These are phyloP conservation scores for Megalonaias nervosa DNA, from an alignment of 1,140 invertebrate species.

Conservation along the genomic window DNA sequence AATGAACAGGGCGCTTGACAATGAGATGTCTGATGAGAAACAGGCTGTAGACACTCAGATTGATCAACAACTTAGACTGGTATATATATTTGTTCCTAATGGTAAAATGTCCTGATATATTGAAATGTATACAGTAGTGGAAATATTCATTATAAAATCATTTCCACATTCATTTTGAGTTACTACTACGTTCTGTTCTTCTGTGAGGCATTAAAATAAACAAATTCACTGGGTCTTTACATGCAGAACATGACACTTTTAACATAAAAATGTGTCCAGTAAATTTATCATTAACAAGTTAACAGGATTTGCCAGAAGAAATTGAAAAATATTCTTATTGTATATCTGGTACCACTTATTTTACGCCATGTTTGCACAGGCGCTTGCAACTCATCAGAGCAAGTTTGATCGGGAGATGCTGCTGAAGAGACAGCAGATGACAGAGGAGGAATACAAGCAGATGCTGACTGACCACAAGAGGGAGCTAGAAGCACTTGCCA, in stretches of 20 bases:
- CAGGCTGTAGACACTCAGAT: slow-evolving; percentile 53
- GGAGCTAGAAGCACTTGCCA: slow-evolving; percentile 56
- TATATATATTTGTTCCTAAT: slow-evolving; percentile 21
- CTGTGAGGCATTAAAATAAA: no score
- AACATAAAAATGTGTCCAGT: no score
- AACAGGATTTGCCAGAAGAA: no score
- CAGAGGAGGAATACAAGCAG: slow-evolving; percentile 60
- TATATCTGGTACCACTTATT: not conserved
- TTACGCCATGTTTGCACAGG: slow-evolving; percentile 37
- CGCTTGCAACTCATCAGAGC: slow-evolving; percentile 55
- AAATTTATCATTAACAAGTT: no score
- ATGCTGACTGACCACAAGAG: slow-evolving; percentile 56
- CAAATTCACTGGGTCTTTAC: no score
- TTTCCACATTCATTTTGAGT: no score
- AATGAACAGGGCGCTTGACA: slow-evolving; percentile 43
- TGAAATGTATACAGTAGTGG: no score
- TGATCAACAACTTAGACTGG: slow-evolving; percentile 62
- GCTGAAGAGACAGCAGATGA: slow-evolving; percentile 57
- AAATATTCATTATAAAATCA: no score
- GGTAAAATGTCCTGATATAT: no score
- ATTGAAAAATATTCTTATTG: no score
- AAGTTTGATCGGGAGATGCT: slow-evolving; percentile 66
- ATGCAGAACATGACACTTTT: no score
- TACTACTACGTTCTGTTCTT: no score
- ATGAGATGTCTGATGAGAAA: slow-evolving; percentile 46